These are phyloP conservation scores for Hemitrygon akajei DNA, from an alignment of 2,797 vertebrate genomes.

Conservation along the genomic window DNA sequence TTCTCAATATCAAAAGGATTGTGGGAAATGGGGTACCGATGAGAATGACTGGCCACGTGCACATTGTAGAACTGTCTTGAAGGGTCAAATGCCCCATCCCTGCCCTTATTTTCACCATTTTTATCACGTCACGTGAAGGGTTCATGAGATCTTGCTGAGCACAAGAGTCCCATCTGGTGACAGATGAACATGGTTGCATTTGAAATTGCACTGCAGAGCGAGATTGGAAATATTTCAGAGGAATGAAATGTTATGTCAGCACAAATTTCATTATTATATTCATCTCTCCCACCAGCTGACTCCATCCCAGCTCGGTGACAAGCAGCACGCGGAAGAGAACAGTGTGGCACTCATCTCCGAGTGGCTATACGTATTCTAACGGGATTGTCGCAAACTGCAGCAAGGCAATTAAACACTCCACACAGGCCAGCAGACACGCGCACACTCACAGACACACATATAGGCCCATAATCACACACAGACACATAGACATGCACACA, in stretches of 20 bases:
- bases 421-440: slow-evolving; percentile 44
- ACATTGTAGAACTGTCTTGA: no score
- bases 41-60: no score
- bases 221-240: background rate
- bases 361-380: background rate
- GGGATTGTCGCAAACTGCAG: no score
- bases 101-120: no score
- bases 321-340: background rate
- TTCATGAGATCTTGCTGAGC: background rate
- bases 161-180: background rate
- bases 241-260: background rate
- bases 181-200: background rate
- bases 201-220: background rate
- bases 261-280: background rate
- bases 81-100: no score
- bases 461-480: no score
- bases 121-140: no score
- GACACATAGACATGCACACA: background rate
- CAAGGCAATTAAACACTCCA: background rate
- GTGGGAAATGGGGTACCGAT: no score
- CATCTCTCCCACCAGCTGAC: background rate
- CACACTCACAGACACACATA: background rate
- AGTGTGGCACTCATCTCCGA: background rate
- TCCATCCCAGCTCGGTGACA: background rate
- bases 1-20: no score